Percentiles rank a stretch among this genome's conserved stretches.
Evolutionary conservation across 2,888 invertebrate species (phyloP).

Genomic region (Quadroppia sp.): DNA sequence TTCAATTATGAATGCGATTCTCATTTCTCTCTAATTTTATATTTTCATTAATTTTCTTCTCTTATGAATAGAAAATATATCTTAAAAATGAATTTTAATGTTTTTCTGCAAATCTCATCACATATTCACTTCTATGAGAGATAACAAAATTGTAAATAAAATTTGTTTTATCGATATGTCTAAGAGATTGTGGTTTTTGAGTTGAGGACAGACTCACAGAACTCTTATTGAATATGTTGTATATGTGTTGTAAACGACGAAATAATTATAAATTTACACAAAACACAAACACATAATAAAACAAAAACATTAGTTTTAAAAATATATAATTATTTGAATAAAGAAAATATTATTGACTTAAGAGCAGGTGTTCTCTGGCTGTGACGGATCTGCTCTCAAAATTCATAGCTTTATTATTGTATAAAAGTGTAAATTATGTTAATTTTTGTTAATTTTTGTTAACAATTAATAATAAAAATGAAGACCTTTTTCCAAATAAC

Average conservation of each 20-base stretch:
- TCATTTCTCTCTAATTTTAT: too few species aligned
- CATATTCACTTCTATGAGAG: not conserved
- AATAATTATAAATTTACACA: not conserved
- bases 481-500: not conserved
- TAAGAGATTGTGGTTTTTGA: not conserved
- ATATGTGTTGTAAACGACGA: constrained; percentile 7
- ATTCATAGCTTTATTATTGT: constrained; percentile 26
- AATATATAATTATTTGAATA: not conserved
- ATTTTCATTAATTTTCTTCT: too few species aligned
- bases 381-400: not conserved
- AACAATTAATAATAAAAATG: constrained; percentile 13
- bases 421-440: constrained; percentile 37
- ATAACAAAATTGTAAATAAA: not conserved
- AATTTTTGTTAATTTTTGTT: constrained; percentile 31
- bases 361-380: not conserved
- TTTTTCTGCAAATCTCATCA: not conserved
- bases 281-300: not conserved
- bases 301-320: not conserved
- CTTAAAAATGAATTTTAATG: too few species aligned
- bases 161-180: constrained; percentile 6
- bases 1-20: too few species aligned
- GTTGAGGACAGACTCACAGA: not conserved
- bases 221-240: not conserved
- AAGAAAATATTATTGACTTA: constrained; percentile 25
- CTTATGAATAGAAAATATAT: too few species aligned